Base-by-base conservation (phyloP, 2,797 vertebrate species). In the Eulemur rubriventer region DNA sequence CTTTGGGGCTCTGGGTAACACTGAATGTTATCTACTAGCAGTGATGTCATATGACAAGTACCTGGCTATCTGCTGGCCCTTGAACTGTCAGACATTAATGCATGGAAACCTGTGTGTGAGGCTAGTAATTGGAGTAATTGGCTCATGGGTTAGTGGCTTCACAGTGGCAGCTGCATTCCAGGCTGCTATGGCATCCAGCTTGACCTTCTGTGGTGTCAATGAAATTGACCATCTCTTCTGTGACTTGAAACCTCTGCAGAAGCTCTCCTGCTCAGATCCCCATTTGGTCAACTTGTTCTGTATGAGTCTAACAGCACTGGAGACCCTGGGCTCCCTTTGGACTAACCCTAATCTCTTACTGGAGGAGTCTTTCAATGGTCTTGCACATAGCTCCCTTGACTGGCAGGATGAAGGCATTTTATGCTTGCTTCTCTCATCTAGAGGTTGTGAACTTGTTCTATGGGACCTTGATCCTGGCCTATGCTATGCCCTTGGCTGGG, bases 381-480 rank as follows among this genome's bases (percentile, higher is more conserved):
- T 92, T 98, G 35, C 80, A 92, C 79, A 96, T 91, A 57, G 28
- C 92, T 75, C 96, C 95, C 41, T 9, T 79, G 67, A 72, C 46
- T 89, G 52, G 78, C 30, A 96, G 76, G 61, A 55, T 92, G 90
- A 97, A 93, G 69, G 69, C 73, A 48, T 97, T 96, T 50, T 95
- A 63, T 7, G 89, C 73, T 41, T 95, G 50, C 28, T 96, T 73
- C 14, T 97, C 78, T 82, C 69, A 92, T 81, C 46, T 96, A 75
- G 43, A 52, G 11, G 52, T 94, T 73, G 78, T 95, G 24, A 96
- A 5, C 4, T 69, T 97, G 43, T 95, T 97, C 84, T 98, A 96
- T 81, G 96, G 95, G 13, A 96, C 86, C 14, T 92, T 98, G 43
- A 96, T 97, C 10, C 67, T 95, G 18, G 84, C 96, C 69, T 98